phyloP scores from a whole-genome alignment of 2,888 invertebrate species.

The Itoplectis maculator region DNA sequence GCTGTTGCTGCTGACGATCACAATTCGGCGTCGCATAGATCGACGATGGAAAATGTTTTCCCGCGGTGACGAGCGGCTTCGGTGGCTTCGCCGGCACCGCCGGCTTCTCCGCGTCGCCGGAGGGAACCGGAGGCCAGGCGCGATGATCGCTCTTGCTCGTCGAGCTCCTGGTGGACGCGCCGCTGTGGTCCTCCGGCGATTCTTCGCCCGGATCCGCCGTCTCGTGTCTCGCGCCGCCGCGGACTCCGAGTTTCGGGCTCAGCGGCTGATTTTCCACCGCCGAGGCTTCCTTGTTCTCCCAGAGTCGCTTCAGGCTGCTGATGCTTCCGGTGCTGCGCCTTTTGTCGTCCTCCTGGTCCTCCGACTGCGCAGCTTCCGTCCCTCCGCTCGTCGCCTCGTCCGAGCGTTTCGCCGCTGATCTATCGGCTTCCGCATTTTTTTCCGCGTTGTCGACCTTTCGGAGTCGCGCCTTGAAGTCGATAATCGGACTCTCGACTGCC shows the following conservation, averaged over 20 bases:
- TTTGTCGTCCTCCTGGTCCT: constrained; percentile 92
- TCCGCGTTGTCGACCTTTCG: constrained; percentile 90
- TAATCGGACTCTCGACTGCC: constrained; percentile 87
- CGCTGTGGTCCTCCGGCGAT: constrained; percentile 84
- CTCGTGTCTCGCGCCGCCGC: constrained; percentile 74
- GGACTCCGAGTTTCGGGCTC: constrained; percentile 87
- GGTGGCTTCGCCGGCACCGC: constrained; percentile 85
- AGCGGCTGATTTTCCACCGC: constrained; percentile 86
- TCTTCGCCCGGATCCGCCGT: constrained; percentile 79
- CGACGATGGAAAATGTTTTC: constrained; percentile 86
- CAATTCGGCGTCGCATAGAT: constrained; percentile 92
- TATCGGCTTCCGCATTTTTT: constrained; percentile 76
- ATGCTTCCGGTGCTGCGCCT: constrained; percentile 96
- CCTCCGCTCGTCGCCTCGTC: constrained; percentile 75
- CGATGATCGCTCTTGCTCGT: constrained; percentile 85
- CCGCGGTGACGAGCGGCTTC: constrained; percentile 83
- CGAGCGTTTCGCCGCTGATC: constrained; percentile 67
- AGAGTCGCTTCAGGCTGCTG: constrained; percentile 95
- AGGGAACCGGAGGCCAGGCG: constrained; percentile 85
- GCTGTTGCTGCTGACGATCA: constrained; percentile 69
- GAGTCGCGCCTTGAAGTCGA: constrained; percentile 93
- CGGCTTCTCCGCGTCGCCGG: constrained; percentile 88
- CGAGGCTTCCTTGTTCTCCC: constrained; percentile 92
- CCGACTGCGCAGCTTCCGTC: constrained; percentile 64
- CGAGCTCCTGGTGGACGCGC: constrained; percentile 84